Base-by-base conservation (phyloP, 2,113 vertebrate genomes). In the Isichthys henryi region DNA sequence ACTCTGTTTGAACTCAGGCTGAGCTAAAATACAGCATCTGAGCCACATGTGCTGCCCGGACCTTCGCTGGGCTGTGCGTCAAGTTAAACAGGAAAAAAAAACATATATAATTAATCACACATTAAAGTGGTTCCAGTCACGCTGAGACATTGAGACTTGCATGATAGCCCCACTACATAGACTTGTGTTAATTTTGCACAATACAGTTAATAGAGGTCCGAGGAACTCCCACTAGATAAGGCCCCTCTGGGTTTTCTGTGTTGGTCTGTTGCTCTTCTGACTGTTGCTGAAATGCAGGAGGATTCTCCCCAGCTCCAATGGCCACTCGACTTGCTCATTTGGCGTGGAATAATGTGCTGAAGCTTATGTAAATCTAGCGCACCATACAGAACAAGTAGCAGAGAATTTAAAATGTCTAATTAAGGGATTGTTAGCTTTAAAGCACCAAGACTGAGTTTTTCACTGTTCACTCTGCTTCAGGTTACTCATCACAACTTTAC, bases 61-160 rank as follows among this genome's bases (percentile, higher is more conserved):
- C 92, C 86, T 87, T 90, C 90, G 6, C 88, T 89, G 91, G 90
- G 93, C 93, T 90, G 27, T 53, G 13, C 21, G 83, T 88, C 5
- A 62, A 86, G 84, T 87, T 87, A 62, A 92, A 90, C 86, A 43
- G 27, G n/a, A 82, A 82, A 62, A 90, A 70, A 90, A 87, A 90
- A 91, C 84, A 86, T 90, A 31, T 91, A 91, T 92, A 91, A 92
- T 93, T 91, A 93, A 92, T 92, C 86, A 56, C 91, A 93, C 88
- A 90, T 92, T 89, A 90, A 70, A 87, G 74, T 87, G 88, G 88
- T 88, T 90, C 88, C 66, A 89, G 53, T 90, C 88, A 89, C 86
- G 89, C 86, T 90, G 88, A 56, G 19, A 86, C 80, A 85, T 87
- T 77, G 58, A 13, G 84, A 56, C 62, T 77, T 43, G 74, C 86